These are phyloP conservation scores for Caenorhabditis brenneri DNA, from an alignment of 1,140 invertebrate genomes.

Conservation along the genomic window DNA sequence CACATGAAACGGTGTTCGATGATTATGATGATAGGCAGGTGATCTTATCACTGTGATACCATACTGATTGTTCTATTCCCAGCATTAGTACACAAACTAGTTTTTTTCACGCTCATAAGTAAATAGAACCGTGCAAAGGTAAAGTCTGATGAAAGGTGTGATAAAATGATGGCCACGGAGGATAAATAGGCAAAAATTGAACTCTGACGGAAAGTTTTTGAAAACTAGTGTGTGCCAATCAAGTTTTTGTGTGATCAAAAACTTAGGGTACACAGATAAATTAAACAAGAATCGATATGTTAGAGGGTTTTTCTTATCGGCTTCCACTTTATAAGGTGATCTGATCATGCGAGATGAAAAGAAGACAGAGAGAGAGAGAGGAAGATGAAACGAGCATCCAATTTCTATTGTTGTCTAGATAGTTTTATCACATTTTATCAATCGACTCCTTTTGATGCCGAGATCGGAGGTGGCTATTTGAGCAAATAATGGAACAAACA, in stretches of 20 bases:
- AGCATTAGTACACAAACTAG: background rate
- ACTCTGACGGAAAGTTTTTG: background rate
- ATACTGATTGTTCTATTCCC: conserved; percentile 5
- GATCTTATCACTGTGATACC: conserved; percentile 16
- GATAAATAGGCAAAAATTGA: background rate
- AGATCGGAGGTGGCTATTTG: background rate
- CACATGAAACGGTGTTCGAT: conserved; percentile 26
- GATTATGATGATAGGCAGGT: conserved; percentile 26
- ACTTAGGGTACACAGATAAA: background rate
- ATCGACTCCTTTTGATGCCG: background rate
- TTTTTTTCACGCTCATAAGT: background rate
- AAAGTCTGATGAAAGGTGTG: background rate
- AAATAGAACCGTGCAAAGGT: background rate
- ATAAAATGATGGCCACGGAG: background rate
- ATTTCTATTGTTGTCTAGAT: background rate
- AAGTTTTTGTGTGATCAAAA: background rate
- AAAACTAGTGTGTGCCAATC: background rate
- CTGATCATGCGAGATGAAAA: background rate
- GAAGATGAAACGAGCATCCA: background rate
- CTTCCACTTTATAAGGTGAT: background rate
- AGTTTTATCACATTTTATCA: conserved; percentile 7
- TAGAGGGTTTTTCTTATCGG: background rate
- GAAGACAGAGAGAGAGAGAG: too few species aligned
- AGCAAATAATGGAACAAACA: conserved; percentile 12
- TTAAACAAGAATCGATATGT: background rate